Base-by-base conservation (phyloP, 2,888 invertebrate species). In the Crepidodera aurea region DNA sequence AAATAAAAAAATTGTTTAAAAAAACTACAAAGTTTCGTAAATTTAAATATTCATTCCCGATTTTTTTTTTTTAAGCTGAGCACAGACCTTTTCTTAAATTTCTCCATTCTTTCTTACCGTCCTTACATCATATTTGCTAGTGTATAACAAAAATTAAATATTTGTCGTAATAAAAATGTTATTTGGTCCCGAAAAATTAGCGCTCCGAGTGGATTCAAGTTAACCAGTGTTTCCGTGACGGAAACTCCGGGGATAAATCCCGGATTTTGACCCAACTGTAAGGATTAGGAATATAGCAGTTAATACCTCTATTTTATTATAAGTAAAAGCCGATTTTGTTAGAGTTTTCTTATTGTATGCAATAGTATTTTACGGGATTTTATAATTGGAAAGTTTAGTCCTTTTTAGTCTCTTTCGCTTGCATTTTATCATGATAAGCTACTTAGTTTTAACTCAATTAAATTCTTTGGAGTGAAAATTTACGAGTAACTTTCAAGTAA, bases 221-320 rank as follows among this genome's bases (percentile, higher is more conserved):
- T 40, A 40, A 40, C 40, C 18, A 40, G 34, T 32, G 29, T 32
- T 51, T 34, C 12, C 18, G 18, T 19, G 1, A 32, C 18, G 34
- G 6, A 39, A 13, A 10, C 6, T 22, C 22, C 16, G 13, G 3
- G n/a, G 29, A 39, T 27, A 39, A n/a, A 53, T 53, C 53, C 53
- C 15, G 25, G 40, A 25, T 27, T 39, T 40, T 15, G 25, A 25
- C 13, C 39, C 16, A 37, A 39, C 27, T 15, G 34, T 22, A n/a
- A 12, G 48, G 57, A 46, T 57, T 39, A 44, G 12, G n/a, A 44
- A 4, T n/a, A n/a, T 48, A 34, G 44, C 56, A 46, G 46, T 46
- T 37, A 37, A 57, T 57, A 48, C 57, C 57, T 57, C 44, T 57
- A 57, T 57, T 57, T 57, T 22, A 57, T 57, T 19, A 22, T 37